A percentile compares a stretch with the other conserved stretches of the same genome.
These are phyloP conservation scores for Stomatorhinus ivindoensis DNA, from an alignment of 2,113 vertebrate species.

Conservation along the genomic window DNA sequence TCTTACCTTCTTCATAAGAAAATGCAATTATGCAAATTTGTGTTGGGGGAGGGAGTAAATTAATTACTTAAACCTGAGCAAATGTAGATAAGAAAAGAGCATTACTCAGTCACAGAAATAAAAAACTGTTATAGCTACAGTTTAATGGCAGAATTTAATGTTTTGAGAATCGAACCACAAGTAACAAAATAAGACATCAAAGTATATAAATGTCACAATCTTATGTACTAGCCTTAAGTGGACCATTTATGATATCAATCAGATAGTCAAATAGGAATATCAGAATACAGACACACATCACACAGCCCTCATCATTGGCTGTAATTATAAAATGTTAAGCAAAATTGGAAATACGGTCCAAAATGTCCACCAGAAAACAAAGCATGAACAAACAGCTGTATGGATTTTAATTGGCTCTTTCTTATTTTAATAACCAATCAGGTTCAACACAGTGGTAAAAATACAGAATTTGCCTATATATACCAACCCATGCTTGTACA, in stretches of 20 bases:
- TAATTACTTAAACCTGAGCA: neutral
- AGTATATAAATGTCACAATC: neutral
- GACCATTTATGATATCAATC: neutral
- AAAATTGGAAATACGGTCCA: neutral
- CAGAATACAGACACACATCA: neutral
- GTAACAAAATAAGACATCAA: neutral
- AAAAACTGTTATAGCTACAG: neutral
- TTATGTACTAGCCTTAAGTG: neutral
- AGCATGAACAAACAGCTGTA: neutral
- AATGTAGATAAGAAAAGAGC: neutral
- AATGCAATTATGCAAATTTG: neutral
- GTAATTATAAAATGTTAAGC: neutral
- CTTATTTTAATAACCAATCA: slow-evolving; percentile 1
- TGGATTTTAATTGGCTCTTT: neutral
- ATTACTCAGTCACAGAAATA: neutral
- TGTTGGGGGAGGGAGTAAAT: neutral
- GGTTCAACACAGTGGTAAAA: neutral
- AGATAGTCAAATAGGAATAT: neutral
- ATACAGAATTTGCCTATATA: neutral
- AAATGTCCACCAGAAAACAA: neutral
- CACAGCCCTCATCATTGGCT: neutral
- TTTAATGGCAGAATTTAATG: neutral
- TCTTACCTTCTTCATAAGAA: neutral
- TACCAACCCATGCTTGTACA: neutral
- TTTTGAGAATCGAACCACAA: neutral